Conservation (phyloP, 2,888 invertebrate species). For the Drosophila sordidapex region DNA sequence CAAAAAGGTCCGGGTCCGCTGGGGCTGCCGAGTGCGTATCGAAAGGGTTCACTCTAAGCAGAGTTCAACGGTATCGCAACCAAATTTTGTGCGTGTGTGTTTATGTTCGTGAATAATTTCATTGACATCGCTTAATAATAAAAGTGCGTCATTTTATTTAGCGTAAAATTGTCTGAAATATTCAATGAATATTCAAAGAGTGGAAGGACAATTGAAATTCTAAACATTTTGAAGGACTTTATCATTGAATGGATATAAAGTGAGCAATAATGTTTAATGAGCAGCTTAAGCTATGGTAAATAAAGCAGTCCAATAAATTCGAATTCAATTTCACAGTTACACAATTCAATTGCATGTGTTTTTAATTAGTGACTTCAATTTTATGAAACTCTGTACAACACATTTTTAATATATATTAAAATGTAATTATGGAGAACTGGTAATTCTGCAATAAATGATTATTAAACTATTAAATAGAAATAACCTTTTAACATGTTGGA, state of each 20-base stretch:
- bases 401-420: neutral
- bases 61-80: conserved; percentile 9
- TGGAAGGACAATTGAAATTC: conserved; percentile 26
- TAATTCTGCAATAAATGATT: conserved; percentile 1
- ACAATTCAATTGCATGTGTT: neutral
- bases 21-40: conserved; percentile 27
- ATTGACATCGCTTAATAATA: conserved; percentile 12
- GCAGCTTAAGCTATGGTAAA: conserved; percentile 16
- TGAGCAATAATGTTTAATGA: conserved; percentile 3
- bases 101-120: conserved; percentile 5
- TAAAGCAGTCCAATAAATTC: conserved; percentile 10
- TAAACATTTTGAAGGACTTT: conserved; percentile 15
- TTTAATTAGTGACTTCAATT: neutral
- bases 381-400: neutral
- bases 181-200: conserved; percentile 8
- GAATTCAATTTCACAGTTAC: neutral
- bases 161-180: neutral
- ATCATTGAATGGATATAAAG: neutral
- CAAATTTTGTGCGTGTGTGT: conserved; percentile 7
- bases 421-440: neutral
- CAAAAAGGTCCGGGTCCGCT: conserved; percentile 37
- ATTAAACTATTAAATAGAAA: conserved; percentile 7
- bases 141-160: conserved; percentile 41
- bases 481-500: conserved; percentile 13
- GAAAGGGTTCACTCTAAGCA: conserved; percentile 32